Percentiles rank a stretch among this genome's conserved stretches.
phyloP scores from a whole-genome alignment of 2,888 invertebrate genomes.

The Drosophila mimica region DNA sequence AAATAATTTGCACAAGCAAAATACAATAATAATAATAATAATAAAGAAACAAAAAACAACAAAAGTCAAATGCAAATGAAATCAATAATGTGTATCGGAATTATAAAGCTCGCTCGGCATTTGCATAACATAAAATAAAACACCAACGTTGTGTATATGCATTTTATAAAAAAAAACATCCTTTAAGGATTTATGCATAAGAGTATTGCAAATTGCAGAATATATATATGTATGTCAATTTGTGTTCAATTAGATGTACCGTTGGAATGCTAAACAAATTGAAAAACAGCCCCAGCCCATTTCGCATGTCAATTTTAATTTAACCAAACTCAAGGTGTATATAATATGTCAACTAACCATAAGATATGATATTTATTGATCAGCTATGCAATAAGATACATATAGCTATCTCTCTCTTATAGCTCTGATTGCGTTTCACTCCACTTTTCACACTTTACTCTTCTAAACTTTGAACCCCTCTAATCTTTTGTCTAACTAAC shows the following conservation, averaged over 20 bases:
- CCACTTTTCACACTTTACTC: constrained; percentile 28
- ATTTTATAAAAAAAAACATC: constrained; percentile 28
- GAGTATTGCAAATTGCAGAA: constrained; percentile 30
- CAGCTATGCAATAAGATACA: constrained; percentile 3
- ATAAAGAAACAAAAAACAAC: constrained; percentile 28
- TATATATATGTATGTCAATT: constrained; percentile 66
- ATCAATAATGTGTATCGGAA: constrained; percentile 30
- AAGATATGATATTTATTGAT: constrained; percentile 20
- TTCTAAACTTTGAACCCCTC: constrained; percentile 28
- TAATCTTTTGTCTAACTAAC: constrained; percentile 41
- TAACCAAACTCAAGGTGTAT: constrained; percentile 39
- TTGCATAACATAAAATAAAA: constrained; percentile 22
- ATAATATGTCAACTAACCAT: constrained; percentile 48
- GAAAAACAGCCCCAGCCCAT: background rate
- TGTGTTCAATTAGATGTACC: constrained; percentile 67
- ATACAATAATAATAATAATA: constrained; percentile 25
- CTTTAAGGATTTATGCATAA: constrained; percentile 36
- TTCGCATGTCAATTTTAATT: constrained; percentile 69
- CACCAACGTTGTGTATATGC: constrained; percentile 33
- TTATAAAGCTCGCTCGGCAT: constrained; percentile 21
- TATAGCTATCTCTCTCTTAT: background rate
- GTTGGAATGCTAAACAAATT: background rate
- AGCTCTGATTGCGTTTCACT: constrained; percentile 15
- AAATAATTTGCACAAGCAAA: constrained; percentile 14
- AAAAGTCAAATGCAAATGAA: constrained; percentile 50